A percentile compares a stretch with the other conserved stretches of the same genome.
Conservation (phyloP, 2,888 invertebrate species). For the Heliconius sara region DNA sequence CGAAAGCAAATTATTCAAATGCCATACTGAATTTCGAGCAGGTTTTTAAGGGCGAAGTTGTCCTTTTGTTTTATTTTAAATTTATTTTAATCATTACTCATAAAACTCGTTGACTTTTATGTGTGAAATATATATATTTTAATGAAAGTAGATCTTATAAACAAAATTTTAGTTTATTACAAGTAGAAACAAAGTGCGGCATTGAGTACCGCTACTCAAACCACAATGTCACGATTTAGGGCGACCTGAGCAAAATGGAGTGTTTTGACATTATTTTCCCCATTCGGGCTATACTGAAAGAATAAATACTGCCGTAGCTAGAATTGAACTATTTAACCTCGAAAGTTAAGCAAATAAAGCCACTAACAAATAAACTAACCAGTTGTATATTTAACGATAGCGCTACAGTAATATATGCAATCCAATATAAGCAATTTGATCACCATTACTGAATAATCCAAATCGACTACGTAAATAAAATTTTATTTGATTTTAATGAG, state of each 20-base stretch:
- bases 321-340: neutral
- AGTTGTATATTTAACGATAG: neutral
- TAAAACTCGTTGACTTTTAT: neutral
- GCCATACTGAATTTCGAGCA: neutral
- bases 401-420: conserved; percentile 9
- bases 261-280: no score
- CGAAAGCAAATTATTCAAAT: conserved; percentile 10
- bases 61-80: neutral
- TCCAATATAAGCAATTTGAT: conserved; percentile 6
- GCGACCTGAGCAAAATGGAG: no score
- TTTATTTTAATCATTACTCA: neutral
- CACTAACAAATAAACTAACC: neutral
- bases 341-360: neutral
- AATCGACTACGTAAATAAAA: conserved; percentile 20
- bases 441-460: conserved; percentile 6
- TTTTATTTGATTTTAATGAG: conserved; percentile 17
- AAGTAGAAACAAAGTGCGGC: neutral
- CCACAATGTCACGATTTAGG: neutral
- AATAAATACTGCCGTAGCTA: no score
- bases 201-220: neutral
- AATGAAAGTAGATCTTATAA: neutral
- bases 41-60: neutral
- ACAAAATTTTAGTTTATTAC: neutral
- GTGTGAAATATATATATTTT: neutral
- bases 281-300: no score